These are phyloP conservation scores for Ophion ellenae DNA, from an alignment of 2,888 invertebrate species.

Conservation along the genomic window DNA sequence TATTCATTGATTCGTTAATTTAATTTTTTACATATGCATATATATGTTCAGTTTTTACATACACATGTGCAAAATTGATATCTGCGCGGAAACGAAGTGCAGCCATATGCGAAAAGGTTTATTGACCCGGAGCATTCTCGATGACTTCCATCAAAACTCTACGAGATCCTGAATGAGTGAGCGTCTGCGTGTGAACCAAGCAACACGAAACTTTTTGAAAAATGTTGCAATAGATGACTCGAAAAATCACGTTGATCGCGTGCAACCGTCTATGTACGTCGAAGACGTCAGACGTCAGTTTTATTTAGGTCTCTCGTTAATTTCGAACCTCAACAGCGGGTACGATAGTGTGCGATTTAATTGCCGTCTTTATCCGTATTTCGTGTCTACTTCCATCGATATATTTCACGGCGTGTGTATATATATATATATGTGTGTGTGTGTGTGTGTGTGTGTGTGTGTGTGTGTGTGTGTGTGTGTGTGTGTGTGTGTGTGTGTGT, in stretches of 20 bases:
- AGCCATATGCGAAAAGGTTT: conserved; percentile 29
- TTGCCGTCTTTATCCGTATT: conserved; percentile 68
- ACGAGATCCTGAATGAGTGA: background rate
- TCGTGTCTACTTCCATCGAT: conserved; percentile 38
- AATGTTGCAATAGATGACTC: background rate
- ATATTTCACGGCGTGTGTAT: conserved; percentile 28
- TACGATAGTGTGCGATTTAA: conserved; percentile 73
- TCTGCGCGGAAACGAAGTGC: conserved; percentile 47
- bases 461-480: background rate
- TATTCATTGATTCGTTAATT: background rate
- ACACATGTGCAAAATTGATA: conserved; percentile 30
- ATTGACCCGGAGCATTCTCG: conserved; percentile 31
- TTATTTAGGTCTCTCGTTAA: conserved; percentile 28
- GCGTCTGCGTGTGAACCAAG: background rate
- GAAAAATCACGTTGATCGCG: background rate
- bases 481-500: background rate
- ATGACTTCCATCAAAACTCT: conserved; percentile 16
- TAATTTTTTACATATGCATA: background rate
- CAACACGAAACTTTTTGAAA: background rate
- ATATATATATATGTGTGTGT: background rate
- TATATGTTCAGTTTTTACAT: background rate
- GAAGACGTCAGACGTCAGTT: background rate
- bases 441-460: background rate
- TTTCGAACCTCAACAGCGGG: conserved; percentile 26
- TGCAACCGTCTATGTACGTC: background rate